Base-by-base conservation (phyloP, 2,888 invertebrate genomes). In the Amorpha juglandis region DNA sequence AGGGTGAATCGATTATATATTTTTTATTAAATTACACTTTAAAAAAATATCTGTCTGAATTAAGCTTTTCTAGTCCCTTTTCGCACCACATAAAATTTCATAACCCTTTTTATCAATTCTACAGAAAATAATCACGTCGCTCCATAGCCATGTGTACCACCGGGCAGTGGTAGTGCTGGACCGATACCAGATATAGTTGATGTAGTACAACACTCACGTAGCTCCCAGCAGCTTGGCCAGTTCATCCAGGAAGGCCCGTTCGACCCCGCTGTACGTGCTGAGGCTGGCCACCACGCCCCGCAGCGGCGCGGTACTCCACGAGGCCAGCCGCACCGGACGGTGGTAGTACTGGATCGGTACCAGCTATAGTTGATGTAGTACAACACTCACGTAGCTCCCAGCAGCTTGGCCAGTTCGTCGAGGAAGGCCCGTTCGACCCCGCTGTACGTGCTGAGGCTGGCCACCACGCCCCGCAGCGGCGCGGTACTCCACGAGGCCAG, bases 381-480 rank as follows among this genome's bases (percentile, higher is more conserved):
- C 35, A 35, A 42, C 9, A 89, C 93, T 89, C 74, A 96, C 96
- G 88, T 91, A 1, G 97, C 98, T 0, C 98, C 98, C 12, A 98
- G 87, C 42, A 94, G 86, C 72, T 95, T 94, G 0, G 96, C 96
- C 50, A 98, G 85, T 47, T 95, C 94, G 67, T 95, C 95, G 0
- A 98, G 91, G 78, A 96, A 98, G 27, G 94, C 94, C 35, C 98
- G 90, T 88, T 98, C 98, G 9, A 94, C 90, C 0, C 95, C 95
- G 12, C 94, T 89, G 83, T 97, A 98, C 0, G 96, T 95, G 76
- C 97, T 98, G 71, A 98, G 94, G 12, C 97, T 96, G 66, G 98
- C 94, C 0, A 97, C 97, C 76, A 97, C 97, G 53, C 95, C 95
- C 0, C 83, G 76, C 21, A 98, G 86, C 0, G 89, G 86, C 64